phyloP scores from a whole-genome alignment of 2,888 invertebrate genomes.

The Blomia tropicalis region DNA sequence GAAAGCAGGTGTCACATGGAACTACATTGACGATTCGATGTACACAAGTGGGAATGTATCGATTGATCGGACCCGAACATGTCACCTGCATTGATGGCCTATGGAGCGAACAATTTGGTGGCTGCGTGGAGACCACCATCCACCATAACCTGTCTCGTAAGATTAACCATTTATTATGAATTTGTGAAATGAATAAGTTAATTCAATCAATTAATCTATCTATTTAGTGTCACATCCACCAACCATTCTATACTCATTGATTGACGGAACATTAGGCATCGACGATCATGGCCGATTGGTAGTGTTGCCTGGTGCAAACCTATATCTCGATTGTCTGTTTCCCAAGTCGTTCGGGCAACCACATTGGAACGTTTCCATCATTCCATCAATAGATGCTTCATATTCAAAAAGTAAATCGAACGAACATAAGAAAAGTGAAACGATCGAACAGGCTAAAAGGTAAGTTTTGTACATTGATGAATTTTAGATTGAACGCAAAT shows the following conservation, averaged over 20 bases:
- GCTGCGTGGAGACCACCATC: constrained; percentile 67
- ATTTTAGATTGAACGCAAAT: no score
- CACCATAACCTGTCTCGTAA: constrained; percentile 68
- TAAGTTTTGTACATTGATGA: no score
- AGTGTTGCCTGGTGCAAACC: constrained; percentile 60
- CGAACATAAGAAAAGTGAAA: no score
- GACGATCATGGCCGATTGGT: constrained; percentile 51
- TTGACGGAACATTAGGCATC: constrained; percentile 24
- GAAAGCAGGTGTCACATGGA: constrained; percentile 5
- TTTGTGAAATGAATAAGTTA: constrained; percentile 27
- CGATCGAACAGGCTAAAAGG: no score
- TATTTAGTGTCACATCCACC: constrained; percentile 31
- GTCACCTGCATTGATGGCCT: constrained; percentile 63
- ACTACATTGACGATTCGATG: constrained; percentile 42
- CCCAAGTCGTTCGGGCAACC: constrained; percentile 59
- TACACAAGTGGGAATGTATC: constrained; percentile 63
- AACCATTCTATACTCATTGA: constrained; percentile 30
- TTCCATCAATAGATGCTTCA: no score
- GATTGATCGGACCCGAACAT: constrained; percentile 58
- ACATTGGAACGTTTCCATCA: constrained; percentile 81
- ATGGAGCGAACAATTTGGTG: constrained; percentile 60
- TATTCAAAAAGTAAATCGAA: no score
- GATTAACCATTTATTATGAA: constrained; percentile 35
- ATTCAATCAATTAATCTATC: no score
- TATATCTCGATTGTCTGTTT: constrained; percentile 66